These are phyloP conservation scores for Bufotes viridis DNA, from an alignment of 2,797 vertebrate species.

Conservation along the genomic window DNA sequence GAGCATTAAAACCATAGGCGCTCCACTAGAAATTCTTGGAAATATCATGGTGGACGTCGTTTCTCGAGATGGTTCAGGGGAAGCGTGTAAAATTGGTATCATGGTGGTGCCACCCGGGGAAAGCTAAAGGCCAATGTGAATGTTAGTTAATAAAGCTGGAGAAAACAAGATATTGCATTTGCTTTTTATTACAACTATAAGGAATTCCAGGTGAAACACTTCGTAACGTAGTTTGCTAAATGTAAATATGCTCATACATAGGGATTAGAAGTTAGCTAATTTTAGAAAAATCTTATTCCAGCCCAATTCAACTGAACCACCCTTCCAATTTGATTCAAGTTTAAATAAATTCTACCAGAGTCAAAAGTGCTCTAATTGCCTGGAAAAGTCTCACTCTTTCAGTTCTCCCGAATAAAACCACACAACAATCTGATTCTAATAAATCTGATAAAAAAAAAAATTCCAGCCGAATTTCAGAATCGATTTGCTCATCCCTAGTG, in stretches of 20 bases:
- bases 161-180: background rate
- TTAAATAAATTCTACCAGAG: too few relatives aligned
- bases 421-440: too few relatives aligned
- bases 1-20: conserved; percentile 38
- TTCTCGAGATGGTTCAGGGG: background rate
- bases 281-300: too few relatives aligned
- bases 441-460: too few relatives aligned
- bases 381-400: too few relatives aligned
- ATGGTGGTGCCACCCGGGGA: background rate
- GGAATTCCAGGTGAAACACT: background rate
- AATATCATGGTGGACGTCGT: conserved; percentile 31
- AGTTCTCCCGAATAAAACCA: too few relatives aligned
- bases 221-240: background rate
- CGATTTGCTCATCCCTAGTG: too few relatives aligned
- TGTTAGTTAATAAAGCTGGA: conserved; percentile 3
- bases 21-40: conserved; percentile 6
- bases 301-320: too few relatives aligned
- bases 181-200: background rate
- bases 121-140: background rate
- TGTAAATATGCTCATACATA: background rate
- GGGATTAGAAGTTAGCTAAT: background rate
- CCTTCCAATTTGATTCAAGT: too few relatives aligned
- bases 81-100: conserved; percentile 1
- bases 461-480: too few relatives aligned
- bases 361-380: too few relatives aligned